Evolutionary conservation across 37 sponge, comb jelly and placozoan genomes (phyloP), one percentile per base, ranked within the genome.

Genomic region (Halichondria panicea): DNA sequence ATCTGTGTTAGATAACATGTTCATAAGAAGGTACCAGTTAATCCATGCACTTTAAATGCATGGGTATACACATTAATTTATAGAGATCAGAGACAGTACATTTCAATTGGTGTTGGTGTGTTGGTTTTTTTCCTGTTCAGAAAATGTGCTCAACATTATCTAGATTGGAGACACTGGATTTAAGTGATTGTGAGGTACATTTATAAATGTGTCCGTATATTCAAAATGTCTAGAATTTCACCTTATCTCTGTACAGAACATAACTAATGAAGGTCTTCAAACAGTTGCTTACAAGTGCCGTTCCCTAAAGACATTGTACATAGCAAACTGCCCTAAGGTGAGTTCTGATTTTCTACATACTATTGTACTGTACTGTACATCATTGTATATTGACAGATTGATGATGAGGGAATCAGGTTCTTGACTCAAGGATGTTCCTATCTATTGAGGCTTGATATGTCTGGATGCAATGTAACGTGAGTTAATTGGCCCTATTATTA

Each of bases 121-220:
- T 1, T 34, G 6, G 1, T 31, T 68, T 54, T 38, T 38, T 40
- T 78, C 19, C 11, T 52, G 7, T 82, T 3, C 62, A 94, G 96
- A 88, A 74, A 52, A 86, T 95, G 85, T 56, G 72, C 12, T 66
- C 63, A 1, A 75, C 52, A 11, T 63, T 88, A n/a, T 13, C 70
- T 19, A 43, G 71, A 1, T 68, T 97, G 64, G 81, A 88, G 69
- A 69, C 70, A 0, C 72, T 97, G 55, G 94, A 97, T 53, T 25
- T 97, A 0, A 84, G 91, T 58, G 71, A 83, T 65, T 97, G 94
- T 68, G 89, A 84, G 80, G 89, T 82, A 33, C 31, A n/a, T n/a
- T n/a, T n/a, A n/a, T n/a, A n/a, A n/a, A n/a, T n/a, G n/a, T n/a
- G n/a, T n/a, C n/a, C n/a, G n/a, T n/a, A n/a, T n/a, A 54, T 35